A percentile compares a stretch with the other conserved stretches of the same genome.
Evolutionary conservation across 2,113 vertebrate genomes (phyloP).

Genomic region (Oreotrochilus melanogaster): DNA sequence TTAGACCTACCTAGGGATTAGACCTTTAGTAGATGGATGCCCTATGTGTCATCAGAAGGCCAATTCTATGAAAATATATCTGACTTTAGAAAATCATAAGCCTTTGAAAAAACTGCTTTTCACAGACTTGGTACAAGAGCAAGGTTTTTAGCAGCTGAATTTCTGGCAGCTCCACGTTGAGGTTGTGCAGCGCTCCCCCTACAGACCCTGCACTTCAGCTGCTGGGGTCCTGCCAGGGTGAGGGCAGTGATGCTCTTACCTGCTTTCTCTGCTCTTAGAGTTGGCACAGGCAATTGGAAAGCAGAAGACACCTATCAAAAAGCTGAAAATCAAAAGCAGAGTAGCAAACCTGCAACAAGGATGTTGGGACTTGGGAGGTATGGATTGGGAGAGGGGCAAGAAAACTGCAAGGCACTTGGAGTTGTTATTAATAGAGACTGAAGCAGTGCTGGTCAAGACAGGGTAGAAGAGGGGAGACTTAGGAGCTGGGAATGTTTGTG

Average conservation of each 20-base stretch:
- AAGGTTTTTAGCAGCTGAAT: neutral
- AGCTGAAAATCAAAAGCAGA: neutral
- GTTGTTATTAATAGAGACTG: neutral
- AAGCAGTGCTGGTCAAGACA: neutral
- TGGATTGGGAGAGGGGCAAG: neutral
- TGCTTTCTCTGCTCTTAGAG: neutral
- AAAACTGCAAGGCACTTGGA: neutral
- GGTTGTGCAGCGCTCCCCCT: neutral
- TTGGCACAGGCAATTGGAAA: neutral
- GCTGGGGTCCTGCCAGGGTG: neutral
- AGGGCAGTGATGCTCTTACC: rapidly evolving
- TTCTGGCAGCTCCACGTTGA: neutral
- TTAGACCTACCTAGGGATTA: neutral
- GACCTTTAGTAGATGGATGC: neutral
- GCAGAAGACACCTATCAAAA: neutral
- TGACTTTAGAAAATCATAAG: neutral
- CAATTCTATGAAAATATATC: neutral
- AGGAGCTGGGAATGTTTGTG: neutral
- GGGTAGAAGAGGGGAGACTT: neutral
- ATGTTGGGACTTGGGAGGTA: neutral
- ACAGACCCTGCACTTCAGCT: neutral
- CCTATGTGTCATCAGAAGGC: neutral
- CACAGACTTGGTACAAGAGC: neutral
- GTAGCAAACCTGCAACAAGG: neutral
- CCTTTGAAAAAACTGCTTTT: neutral